Conservation (phyloP, 2,888 invertebrate species). For the Hipparchia sbordonii region DNA sequence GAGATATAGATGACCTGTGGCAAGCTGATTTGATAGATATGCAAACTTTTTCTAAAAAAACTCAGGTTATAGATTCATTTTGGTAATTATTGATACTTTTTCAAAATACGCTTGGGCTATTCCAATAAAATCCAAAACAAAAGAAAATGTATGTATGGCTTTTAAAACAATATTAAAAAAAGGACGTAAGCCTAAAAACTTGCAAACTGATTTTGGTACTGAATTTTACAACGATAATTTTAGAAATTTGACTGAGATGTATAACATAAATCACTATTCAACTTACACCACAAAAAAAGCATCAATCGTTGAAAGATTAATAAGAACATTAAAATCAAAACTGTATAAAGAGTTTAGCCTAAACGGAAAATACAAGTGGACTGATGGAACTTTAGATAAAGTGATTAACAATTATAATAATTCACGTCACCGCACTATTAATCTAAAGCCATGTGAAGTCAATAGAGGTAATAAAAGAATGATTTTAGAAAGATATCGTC, state of each 20-base stretch:
- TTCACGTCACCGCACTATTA: no score
- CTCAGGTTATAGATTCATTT: conserved; percentile 26
- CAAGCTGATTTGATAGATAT: conserved; percentile 61
- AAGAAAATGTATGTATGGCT: not conserved
- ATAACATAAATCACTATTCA: conserved; percentile 33
- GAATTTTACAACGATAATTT: conserved; percentile 37
- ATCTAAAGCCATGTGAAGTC: no score
- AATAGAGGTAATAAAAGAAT: no score
- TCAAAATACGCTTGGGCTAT: conserved; percentile 59
- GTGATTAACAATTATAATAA: conserved; percentile 15
- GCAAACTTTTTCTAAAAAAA: conserved; percentile 36
- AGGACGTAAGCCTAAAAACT: conserved; percentile 31
- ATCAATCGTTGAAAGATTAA: conserved; percentile 37
- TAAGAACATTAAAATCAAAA: conserved; percentile 38
- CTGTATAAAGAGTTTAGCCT: conserved; percentile 21
- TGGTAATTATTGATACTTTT: conserved; percentile 56
- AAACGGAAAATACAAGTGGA: conserved; percentile 4
- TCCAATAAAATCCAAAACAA: conserved; percentile 46
- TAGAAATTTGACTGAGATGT: conserved; percentile 8
- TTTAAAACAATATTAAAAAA: conserved; percentile 20
- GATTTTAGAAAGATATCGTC: conserved; percentile 29
- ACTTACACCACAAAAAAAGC: conserved; percentile 38
- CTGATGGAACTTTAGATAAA: conserved; percentile 30
- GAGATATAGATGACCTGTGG: conserved; percentile 61
- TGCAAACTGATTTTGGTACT: conserved; percentile 42